Conservation (phyloP, 2,113 vertebrate species). For the Scomber japonicus region DNA sequence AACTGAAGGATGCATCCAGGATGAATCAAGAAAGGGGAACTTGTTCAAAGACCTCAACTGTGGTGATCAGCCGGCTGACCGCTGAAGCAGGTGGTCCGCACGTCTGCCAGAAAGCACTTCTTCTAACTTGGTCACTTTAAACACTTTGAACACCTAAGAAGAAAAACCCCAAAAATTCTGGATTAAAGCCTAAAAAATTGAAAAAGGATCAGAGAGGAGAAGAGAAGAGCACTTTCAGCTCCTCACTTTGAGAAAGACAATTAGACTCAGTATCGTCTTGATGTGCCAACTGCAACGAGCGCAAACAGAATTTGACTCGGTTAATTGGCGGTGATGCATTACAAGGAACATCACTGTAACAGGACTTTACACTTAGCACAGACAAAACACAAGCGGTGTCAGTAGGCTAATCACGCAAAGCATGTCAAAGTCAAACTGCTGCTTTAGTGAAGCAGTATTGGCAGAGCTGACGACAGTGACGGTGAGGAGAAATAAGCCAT, state of each 20-base stretch:
- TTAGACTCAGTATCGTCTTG: not conserved
- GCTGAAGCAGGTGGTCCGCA: constrained; percentile 53
- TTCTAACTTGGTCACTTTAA: constrained; percentile 31
- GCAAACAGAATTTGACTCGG: constrained; percentile 18
- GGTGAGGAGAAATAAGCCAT: not conserved
- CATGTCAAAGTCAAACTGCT: constrained; percentile 22
- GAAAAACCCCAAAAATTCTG: not conserved
- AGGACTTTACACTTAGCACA: constrained; percentile 28
- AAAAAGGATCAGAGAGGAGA: constrained; percentile 31
- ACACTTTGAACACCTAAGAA: constrained; percentile 35
- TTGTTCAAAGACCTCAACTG: not conserved
- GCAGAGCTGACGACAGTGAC: not conserved
- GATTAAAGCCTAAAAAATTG: constrained; percentile 16
- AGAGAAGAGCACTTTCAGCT: not conserved
- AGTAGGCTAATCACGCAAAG: constrained; percentile 13
- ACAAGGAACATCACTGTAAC: constrained; percentile 19
- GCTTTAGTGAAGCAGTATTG: not conserved
- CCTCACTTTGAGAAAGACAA: not conserved
- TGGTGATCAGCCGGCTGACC: not conserved
- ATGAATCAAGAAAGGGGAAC: not conserved
- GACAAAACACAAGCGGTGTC: constrained; percentile 12
- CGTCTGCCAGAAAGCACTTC: constrained; percentile 41
- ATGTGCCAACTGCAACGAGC: not conserved
- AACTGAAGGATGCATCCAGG: not conserved
- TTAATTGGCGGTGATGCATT: constrained; percentile 51